Base-by-base conservation (phyloP, 2,113 vertebrate species). In the Percopsis transmontana region DNA sequence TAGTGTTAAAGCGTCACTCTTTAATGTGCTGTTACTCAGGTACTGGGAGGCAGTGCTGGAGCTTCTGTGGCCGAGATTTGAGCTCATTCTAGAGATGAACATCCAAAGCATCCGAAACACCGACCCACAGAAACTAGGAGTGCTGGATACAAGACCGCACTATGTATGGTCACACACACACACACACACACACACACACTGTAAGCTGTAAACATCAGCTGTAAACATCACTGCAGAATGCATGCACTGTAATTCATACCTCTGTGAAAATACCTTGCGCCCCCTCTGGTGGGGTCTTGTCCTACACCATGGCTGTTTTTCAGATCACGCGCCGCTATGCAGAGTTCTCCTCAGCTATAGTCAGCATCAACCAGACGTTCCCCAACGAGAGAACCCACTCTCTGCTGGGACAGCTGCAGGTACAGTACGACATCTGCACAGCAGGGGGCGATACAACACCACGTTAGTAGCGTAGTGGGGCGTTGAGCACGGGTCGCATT, bases 301-400 rank as follows among this genome's bases (percentile, higher is more conserved):
- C 14, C 23, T 15, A 3, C 20, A 24, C 27, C 27, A 4, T 50
- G 16, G 45, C 11, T 66, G 8, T 53, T 21, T 58, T 62, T 58
- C 74, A 96, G 96, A 95, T 97, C 84, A 97, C 96, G 0, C 92
- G 95, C 2, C 92, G 94, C 0, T 97, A 96, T 0, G 96, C 96
- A 0, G 95, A 97, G 76, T 97, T 97, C 75, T 97, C 95, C 0
- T 97, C 96, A 0, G 95, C 95, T 9, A 95, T 97, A 2, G 95
- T 97, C 72, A 95, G 96, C 89, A 96, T 97, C 87, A 97, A 97
- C 70, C 95, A 97, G 88, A 97, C 94, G 0, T 94, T 96, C 79
- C 92, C 96, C 57, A 95, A 94, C 0, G 95, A 96, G 76, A 91
- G 90, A 45, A 95, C 94, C 1, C 80, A 94, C 68, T 2, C 87